Conservation (phyloP, 2,113 vertebrate genomes). For the Typhlomys cinereus region DNA sequence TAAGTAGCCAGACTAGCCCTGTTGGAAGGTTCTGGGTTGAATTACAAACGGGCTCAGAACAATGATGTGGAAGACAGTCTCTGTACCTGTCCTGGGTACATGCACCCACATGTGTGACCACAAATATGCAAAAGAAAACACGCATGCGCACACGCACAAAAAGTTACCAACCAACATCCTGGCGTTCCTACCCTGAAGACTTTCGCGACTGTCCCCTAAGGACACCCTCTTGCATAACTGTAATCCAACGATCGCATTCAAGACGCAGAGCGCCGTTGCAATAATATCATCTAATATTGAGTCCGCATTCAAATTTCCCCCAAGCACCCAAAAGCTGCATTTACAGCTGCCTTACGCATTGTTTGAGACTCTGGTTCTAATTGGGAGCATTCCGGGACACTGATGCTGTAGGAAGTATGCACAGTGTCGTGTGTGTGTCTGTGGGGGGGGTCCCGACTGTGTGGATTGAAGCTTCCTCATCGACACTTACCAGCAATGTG, state of each 20-base stretch:
- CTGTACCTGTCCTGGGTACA: no score
- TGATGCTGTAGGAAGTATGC: background rate
- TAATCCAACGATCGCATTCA: background rate
- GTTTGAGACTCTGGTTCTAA: background rate
- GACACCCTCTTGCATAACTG: background rate
- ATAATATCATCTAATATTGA: background rate
- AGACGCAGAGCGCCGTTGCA: background rate
- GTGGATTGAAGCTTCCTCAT: background rate
- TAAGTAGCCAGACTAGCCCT: no score
- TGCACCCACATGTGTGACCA: no score
- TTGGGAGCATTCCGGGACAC: background rate
- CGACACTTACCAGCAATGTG: background rate
- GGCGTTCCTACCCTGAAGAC: background rate
- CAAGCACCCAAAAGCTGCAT: background rate
- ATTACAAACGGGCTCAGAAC: no score
- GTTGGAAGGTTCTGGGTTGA: no score
- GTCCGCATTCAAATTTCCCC: background rate
- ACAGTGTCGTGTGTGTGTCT: no score
- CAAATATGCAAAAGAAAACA: no score
- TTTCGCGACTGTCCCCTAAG: background rate
- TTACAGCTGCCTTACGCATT: background rate
- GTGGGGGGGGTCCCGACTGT: rapidly evolving
- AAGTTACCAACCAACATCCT: no score
- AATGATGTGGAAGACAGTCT: no score
- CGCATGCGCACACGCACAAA: no score